Evolutionary conservation across 2,888 invertebrate genomes (phyloP), one percentile per base, ranked within the genome.

Genomic region (Adineta ricciae): DNA sequence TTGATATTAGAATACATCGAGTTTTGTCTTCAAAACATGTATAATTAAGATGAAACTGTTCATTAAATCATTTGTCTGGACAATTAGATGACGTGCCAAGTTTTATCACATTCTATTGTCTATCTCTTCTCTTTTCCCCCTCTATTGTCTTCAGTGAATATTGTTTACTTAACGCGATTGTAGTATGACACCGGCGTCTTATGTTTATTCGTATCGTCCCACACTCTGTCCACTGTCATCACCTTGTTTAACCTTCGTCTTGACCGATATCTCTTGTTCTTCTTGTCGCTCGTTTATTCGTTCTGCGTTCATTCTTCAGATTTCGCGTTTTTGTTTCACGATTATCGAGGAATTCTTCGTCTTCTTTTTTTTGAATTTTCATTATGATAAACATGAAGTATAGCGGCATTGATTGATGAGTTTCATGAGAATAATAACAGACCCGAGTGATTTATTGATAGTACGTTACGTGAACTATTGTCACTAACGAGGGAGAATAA

Each of bases 161-260:
- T 64, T 64, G 32, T 64, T 64, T 64, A 36, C 19, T 64, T 32
- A 64, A 64, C 64, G 64, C 64, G 56, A 27, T 56, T 56, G 27
- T 56, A 56, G 56, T 4, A 27, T 27, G 64, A 64, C 64, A 32
- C 64, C 64, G 64, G 64, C 64, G 64, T 64, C 64, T 64, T 64
- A 64, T 64, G 32, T 64, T 64, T 64, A 19, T 36, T 64, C 64
- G 7, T 64, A 64, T 64, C 32, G 32, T 64, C 64, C 64, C 32
- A 64, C 16, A 32, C 64, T 32, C 32, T 64, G 64, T 64, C 64
- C 64, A 32, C 32, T 64, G 64, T 64, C 64, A 64, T 36, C 64
- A 64, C 32, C 64, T 64, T 64, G 64, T 64, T 64, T 64, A 64
- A 64, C 64, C 64, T 64, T 64, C 64, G 27, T 64, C 32, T 64